Conservation (phyloP, 1,140 invertebrate species). For the Drosophila orosa region DNA sequence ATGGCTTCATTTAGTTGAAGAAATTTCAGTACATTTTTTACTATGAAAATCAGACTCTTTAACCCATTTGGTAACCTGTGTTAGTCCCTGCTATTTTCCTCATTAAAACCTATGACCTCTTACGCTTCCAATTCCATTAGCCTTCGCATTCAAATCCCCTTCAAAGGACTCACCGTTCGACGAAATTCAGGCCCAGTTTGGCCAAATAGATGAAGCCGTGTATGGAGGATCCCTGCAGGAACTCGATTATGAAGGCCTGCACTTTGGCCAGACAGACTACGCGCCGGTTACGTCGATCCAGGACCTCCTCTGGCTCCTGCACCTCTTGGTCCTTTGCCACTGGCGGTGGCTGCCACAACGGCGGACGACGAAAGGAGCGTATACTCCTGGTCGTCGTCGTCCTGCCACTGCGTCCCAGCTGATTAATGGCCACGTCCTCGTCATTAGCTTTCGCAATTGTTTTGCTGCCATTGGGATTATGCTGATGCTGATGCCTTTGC, state of each 20-base stretch:
- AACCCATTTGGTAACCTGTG: too few species aligned
- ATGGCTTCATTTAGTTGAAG: not conserved
- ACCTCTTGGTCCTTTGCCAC: not conserved
- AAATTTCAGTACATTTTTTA: not conserved
- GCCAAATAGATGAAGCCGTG: conserved; percentile 83
- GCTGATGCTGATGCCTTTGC: conserved; percentile 57
- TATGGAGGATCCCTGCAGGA: conserved; percentile 77
- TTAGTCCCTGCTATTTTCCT: not conserved
- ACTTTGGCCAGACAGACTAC: conserved; percentile 55
- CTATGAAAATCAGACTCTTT: not conserved
- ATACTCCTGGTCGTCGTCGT: conserved; percentile 33
- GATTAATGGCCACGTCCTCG: conserved; percentile 56
- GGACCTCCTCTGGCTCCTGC: conserved; percentile 1
- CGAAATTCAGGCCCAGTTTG: conserved; percentile 73
- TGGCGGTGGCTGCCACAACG: conserved; percentile 57
- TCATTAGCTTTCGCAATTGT: conserved; percentile 53
- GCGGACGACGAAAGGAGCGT: conserved; percentile 73
- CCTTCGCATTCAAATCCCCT: not conserved
- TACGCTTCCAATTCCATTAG: conserved; percentile 25
- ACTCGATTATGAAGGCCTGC: conserved; percentile 78
- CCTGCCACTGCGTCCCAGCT: conserved; percentile 23
- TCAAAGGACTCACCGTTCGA: conserved; percentile 71
- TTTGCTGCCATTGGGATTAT: conserved; percentile 35
- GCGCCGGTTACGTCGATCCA: not conserved
- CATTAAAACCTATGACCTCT: not conserved